These are phyloP conservation scores for Rhyzopertha dominica DNA, from an alignment of 1,140 invertebrate genomes.

Conservation along the genomic window DNA sequence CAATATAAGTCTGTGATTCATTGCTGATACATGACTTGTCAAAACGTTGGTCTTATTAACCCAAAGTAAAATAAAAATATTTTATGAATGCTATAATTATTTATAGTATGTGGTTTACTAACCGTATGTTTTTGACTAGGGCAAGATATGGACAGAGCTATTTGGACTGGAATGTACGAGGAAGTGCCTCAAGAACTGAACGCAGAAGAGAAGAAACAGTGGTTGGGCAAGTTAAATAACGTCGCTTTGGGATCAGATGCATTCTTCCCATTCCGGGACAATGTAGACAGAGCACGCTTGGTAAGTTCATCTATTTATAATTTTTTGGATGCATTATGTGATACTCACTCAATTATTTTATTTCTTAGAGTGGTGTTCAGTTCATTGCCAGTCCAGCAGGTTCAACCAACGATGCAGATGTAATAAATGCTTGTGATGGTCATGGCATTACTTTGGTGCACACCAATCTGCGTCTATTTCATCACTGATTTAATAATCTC, in stretches of 20 bases:
- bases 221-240: conserved; percentile 74
- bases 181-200: conserved; percentile 64
- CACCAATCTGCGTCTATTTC: conserved; percentile 91
- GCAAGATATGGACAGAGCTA: conserved; percentile 62
- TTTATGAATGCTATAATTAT: background rate
- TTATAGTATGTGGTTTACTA: conserved; percentile 14
- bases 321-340: conserved; percentile 3
- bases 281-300: conserved; percentile 88
- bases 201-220: conserved; percentile 66
- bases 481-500: conserved; percentile 89
- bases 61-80: background rate
- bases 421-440: conserved; percentile 91
- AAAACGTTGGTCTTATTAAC: too few relatives aligned
- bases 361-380: conserved; percentile 83
- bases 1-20: too few relatives aligned
- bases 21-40: too few relatives aligned
- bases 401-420: conserved; percentile 85
- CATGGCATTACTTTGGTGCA: conserved; percentile 84
- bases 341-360: conserved; percentile 21
- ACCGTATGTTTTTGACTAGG: conserved; percentile 45
- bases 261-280: conserved; percentile 98
- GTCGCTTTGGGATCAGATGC: conserved; percentile 96
- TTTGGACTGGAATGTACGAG: conserved; percentile 71
- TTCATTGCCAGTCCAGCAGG: conserved; percentile 91
- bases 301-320: conserved; percentile 52